A percentile compares a stretch with the other conserved stretches of the same genome.
These are phyloP conservation scores for Heterohyrax brucei DNA, from an alignment of 2,797 vertebrate species.

Conservation along the genomic window DNA sequence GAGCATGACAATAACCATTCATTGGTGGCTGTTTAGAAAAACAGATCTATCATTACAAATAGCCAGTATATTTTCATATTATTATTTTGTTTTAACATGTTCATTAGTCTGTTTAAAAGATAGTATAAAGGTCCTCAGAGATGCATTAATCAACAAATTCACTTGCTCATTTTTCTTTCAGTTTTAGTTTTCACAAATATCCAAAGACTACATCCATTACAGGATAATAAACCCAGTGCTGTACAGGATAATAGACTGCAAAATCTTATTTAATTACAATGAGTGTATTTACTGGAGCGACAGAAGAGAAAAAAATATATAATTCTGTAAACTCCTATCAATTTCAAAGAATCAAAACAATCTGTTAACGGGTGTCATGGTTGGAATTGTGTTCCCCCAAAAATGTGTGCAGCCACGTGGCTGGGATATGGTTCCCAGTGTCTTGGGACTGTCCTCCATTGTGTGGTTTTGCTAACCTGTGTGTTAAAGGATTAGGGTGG, in stretches of 20 bases:
- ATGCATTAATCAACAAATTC: slow-evolving; percentile 83
- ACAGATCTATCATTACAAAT: slow-evolving; percentile 59
- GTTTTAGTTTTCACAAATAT: slow-evolving; percentile 85
- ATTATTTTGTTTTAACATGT: slow-evolving; percentile 79
- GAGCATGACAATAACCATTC: slow-evolving; percentile 12
- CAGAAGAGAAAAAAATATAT: slow-evolving; percentile 73
- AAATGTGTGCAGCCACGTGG: no score
- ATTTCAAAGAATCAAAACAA: slow-evolving; percentile 66
- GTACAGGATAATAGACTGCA: slow-evolving; percentile 83
- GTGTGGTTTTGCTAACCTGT: no score
- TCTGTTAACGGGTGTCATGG: background rate
- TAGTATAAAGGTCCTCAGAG: slow-evolving; percentile 63
- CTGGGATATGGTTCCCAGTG: no score
- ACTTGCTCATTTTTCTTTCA: slow-evolving; percentile 82
- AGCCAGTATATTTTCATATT: slow-evolving; percentile 60
- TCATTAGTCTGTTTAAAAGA: slow-evolving; percentile 80
- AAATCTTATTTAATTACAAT: slow-evolving; percentile 84
- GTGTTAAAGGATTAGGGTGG: no score
- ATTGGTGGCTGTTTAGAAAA: slow-evolving; percentile 47
- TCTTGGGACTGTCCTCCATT: no score
- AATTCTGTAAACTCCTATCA: slow-evolving; percentile 54
- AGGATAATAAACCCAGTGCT: slow-evolving; percentile 77
- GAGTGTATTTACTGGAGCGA: slow-evolving; percentile 74
- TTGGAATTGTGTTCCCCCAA: no score
- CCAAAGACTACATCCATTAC: slow-evolving; percentile 81